Evolutionary conservation across 2,888 invertebrate species (phyloP), one percentile per base, ranked within the genome.

Genomic region (Hoplodrina ambigua): DNA sequence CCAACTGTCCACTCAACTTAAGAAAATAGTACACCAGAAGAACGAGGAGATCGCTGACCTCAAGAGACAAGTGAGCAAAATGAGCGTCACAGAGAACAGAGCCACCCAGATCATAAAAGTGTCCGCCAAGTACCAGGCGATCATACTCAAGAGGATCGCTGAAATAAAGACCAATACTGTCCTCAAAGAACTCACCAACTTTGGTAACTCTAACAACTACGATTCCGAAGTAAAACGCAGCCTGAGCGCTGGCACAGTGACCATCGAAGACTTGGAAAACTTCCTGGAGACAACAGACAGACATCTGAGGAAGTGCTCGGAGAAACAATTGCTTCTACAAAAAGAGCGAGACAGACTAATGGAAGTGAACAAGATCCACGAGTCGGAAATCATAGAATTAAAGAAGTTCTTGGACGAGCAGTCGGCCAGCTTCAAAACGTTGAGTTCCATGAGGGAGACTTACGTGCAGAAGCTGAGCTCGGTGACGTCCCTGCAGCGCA

Each of bases 31-130:
- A 2, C 86, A 91, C 50, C 92, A 91, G 85, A 96, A 96, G 85
- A 96, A 95, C 68, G 95, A 95, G 66, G 96, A 95, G 75, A 93
- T 96, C 44, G 88, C 92, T 0, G 95, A 95, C 0, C 85, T 95
- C n/a, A 95, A 92, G 72, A 93, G 89, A 70, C 94, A 95, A 80
- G 83, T 96, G 0, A 84, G 83, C 20, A 95, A 94, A 87, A 93
- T 95, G 94, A 94, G 90, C 64, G 90, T 81, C 10, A 91, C 90
- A 0, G 95, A 95, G 82, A 95, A 90, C 58, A 89, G 94, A 62
- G 95, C 95, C 7, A 90, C 88, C 6, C 94, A 96, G 86, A 96
- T 95, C 25, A 93, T 96, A 44, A 95, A 93, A 87, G 92, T 96
- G 0, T 96, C 96, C 0, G 92, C 95, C 1, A 95, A 94, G 80